Conservation (phyloP, 2,888 invertebrate genomes). For the Autographa gamma region DNA sequence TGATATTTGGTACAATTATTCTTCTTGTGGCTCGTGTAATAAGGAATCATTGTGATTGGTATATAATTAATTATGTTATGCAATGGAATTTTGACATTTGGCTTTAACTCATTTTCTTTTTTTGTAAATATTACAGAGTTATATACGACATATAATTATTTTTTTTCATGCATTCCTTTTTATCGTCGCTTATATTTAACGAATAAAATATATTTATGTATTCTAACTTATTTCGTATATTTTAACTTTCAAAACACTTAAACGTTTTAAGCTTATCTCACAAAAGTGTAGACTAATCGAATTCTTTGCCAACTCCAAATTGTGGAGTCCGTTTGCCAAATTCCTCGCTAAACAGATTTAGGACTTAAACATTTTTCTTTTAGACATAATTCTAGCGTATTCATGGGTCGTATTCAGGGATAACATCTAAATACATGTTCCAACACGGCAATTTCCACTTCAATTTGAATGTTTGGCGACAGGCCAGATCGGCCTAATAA, state of each 20-base stretch:
- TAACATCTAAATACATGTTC: conserved; percentile 58
- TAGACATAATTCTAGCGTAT: conserved; percentile 43
- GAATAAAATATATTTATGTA: neutral
- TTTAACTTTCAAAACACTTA: conserved; percentile 10
- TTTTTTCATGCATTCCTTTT: too few species aligned
- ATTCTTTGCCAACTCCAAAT: conserved; percentile 53
- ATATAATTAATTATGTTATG: too few species aligned
- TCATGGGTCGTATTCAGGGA: conserved; percentile 40
- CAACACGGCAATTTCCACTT: conserved; percentile 61
- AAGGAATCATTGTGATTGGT: too few species aligned
- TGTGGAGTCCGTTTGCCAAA: conserved; percentile 43
- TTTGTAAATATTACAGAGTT: too few species aligned
- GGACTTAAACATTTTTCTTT: conserved; percentile 32
- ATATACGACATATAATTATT: too few species aligned
- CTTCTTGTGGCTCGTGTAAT: too few species aligned
- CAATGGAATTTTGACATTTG: too few species aligned
- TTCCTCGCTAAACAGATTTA: conserved; percentile 35
- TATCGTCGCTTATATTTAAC: too few species aligned
- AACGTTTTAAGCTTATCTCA: conserved; percentile 33
- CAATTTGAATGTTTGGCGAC: conserved; percentile 73
- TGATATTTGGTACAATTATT: neutral
- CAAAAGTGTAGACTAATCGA: conserved; percentile 47
- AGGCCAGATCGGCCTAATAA: conserved; percentile 65
- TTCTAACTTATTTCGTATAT: conserved; percentile 8
- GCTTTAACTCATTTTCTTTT: too few species aligned